These are phyloP conservation scores for Archips xylosteana DNA, from an alignment of 2,888 invertebrate species.

Conservation along the genomic window DNA sequence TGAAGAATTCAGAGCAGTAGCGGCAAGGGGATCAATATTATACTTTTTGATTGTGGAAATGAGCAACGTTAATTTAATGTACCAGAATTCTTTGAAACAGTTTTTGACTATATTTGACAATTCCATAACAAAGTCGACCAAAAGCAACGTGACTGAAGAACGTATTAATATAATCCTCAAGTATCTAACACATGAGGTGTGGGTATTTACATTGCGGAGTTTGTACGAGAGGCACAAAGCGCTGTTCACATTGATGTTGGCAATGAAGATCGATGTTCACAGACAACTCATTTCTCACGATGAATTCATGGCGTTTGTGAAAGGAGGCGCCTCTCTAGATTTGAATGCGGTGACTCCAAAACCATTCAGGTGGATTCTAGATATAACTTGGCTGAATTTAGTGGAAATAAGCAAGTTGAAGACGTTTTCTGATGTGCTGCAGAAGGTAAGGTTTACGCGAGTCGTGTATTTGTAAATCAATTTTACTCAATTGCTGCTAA, in stretches of 20 bases:
- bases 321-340: conserved; percentile 97
- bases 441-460: conserved; percentile 82
- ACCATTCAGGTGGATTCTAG: conserved; percentile 97
- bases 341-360: conserved; percentile 96
- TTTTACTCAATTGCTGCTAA: too few species aligned
- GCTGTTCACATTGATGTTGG: conserved; percentile 96
- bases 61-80: conserved; percentile 98
- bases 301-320: conserved; percentile 98
- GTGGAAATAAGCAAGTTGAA: conserved; percentile 96
- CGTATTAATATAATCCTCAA: conserved; percentile 95
- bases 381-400: conserved; percentile 98
- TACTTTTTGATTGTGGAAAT: conserved; percentile 99
- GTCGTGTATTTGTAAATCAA: too few species aligned
- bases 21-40: conserved; percentile 96
- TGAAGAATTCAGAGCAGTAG: conserved; percentile 98
- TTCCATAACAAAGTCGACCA: conserved; percentile 96
- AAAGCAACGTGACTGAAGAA: conserved; percentile 93
- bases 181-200: conserved; percentile 96
- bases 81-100: conserved; percentile 97
- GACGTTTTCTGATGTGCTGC: conserved; percentile 91
- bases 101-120: conserved; percentile 97
- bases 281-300: conserved; percentile 92
- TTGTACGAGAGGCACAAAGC: conserved; percentile 97
- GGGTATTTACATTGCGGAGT: conserved; percentile 96
- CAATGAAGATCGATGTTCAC: conserved; percentile 97